A percentile compares a stretch with the other conserved stretches of the same genome.
Conservation (phyloP, 2,888 invertebrate species). For the Eupithecia dodoneata region DNA sequence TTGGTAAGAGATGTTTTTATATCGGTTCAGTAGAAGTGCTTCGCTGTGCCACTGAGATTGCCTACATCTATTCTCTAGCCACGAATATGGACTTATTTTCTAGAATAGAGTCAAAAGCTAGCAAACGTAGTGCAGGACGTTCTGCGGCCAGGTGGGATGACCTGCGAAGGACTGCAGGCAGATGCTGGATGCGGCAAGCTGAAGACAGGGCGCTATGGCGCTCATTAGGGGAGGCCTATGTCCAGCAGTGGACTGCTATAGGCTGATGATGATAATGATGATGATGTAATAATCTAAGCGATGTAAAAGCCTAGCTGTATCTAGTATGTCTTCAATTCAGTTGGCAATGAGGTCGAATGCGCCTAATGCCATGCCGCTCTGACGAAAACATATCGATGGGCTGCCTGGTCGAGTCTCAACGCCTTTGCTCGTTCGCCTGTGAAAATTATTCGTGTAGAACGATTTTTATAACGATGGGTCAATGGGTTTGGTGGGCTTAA, state of each 20-base stretch:
- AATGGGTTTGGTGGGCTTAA: conserved; percentile 10
- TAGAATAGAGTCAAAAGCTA: background rate
- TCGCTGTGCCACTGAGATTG: background rate
- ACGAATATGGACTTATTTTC: background rate
- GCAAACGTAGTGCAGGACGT: no score
- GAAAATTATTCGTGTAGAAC: conserved; percentile 33
- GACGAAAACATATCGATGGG: conserved; percentile 30
- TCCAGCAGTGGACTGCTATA: no score
- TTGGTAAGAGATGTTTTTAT: no score
- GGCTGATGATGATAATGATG: no score
- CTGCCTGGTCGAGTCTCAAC: background rate
- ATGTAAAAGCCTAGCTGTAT: background rate
- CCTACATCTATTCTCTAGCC: background rate
- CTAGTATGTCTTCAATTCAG: conserved; percentile 12
- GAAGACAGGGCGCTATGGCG: no score
- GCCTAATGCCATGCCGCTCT: conserved; percentile 20
- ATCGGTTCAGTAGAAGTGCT: background rate
- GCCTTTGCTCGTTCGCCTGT: conserved; percentile 27
- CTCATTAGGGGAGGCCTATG: no score
- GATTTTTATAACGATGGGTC: conserved; percentile 33
- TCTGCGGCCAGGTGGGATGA: no score
- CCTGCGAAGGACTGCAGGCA: no score
- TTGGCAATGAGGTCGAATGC: conserved; percentile 31
- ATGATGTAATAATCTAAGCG: no score
- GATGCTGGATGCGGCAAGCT: no score